Conservation (phyloP, 2,797 vertebrate genomes). For the Cercopithecus diana region DNA sequence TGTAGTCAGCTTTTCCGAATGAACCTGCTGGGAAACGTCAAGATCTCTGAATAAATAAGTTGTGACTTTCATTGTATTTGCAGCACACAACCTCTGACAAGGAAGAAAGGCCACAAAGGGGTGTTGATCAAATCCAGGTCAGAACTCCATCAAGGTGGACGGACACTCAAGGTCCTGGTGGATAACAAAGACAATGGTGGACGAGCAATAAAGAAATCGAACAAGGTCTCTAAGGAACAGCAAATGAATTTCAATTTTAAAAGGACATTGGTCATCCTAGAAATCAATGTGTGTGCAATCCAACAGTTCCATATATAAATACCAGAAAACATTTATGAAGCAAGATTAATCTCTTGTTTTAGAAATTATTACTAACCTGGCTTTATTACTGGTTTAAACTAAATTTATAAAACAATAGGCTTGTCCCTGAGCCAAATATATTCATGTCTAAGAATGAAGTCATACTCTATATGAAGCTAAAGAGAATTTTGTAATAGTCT, state of each 20-base stretch:
- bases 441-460: conserved; percentile 76
- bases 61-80: neutral
- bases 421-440: conserved; percentile 73
- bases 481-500: conserved; percentile 76
- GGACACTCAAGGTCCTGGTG: neutral
- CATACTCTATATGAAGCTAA: conserved; percentile 75
- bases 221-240: neutral
- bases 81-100: conserved; percentile 29
- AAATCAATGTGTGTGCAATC: neutral
- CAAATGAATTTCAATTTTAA: conserved; percentile 45
- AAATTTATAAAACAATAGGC: conserved; percentile 54
- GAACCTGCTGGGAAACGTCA: conserved; percentile 9
- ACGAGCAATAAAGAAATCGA: neutral
- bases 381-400: conserved; percentile 22
- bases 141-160: neutral
- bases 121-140: neutral
- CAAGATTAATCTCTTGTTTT: neutral
- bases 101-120: neutral
- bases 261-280: conserved; percentile 8
- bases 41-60: conserved; percentile 40
- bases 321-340: neutral
- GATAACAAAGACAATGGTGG: neutral
- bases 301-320: neutral
- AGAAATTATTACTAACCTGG: conserved; percentile 29
- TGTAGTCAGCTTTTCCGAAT: conserved; percentile 34